Percentiles rank a stretch among this genome's conserved stretches.
Conservation (phyloP, 2,113 vertebrate species). For the Collichthys lucidus region DNA sequence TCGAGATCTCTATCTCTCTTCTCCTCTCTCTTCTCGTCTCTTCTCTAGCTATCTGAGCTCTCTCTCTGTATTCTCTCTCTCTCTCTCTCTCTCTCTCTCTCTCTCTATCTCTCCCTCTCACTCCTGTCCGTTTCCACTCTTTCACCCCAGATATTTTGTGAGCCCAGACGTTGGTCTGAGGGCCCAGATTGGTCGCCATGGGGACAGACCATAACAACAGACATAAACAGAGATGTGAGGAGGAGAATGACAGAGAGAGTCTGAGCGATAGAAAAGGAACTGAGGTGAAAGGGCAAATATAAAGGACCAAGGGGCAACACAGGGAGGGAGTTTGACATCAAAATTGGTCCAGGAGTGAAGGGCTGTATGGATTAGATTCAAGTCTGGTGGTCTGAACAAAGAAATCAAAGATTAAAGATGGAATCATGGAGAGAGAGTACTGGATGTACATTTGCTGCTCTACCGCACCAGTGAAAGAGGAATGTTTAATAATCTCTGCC, state of each 20-base stretch:
- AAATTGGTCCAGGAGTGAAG: slow-evolving; percentile 1
- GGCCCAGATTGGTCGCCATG: slow-evolving; percentile 70
- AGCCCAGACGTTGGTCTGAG: slow-evolving; percentile 61
- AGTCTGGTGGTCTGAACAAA: slow-evolving; percentile 38
- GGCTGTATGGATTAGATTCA: slow-evolving; percentile 16
- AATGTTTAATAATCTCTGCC: neutral
- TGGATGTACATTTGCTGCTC: slow-evolving; percentile 21
- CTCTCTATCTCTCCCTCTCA: slow-evolving; percentile 17
- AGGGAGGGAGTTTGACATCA: neutral
- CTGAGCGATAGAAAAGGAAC: slow-evolving; percentile 18
- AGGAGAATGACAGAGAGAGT: slow-evolving; percentile 28
- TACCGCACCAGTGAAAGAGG: slow-evolving; percentile 7
- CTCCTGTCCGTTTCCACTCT: slow-evolving; percentile 70
- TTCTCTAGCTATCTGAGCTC: too few species aligned
- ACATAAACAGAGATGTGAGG: slow-evolving; percentile 67
- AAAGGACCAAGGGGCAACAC: slow-evolving; percentile 5
- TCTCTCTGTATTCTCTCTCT: too few species aligned
- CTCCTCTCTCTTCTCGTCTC: too few species aligned
- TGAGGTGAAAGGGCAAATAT: slow-evolving; percentile 48
- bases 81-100: slow-evolving; percentile 40
- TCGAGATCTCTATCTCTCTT: too few species aligned
- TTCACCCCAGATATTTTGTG: slow-evolving; percentile 65
- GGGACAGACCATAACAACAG: slow-evolving; percentile 68
- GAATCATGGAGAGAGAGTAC: neutral
- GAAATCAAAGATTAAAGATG: slow-evolving; percentile 24